Percentiles rank a stretch among this genome's conserved stretches.
Conservation (phyloP, 2,888 invertebrate species). For the Catonia carolina region DNA sequence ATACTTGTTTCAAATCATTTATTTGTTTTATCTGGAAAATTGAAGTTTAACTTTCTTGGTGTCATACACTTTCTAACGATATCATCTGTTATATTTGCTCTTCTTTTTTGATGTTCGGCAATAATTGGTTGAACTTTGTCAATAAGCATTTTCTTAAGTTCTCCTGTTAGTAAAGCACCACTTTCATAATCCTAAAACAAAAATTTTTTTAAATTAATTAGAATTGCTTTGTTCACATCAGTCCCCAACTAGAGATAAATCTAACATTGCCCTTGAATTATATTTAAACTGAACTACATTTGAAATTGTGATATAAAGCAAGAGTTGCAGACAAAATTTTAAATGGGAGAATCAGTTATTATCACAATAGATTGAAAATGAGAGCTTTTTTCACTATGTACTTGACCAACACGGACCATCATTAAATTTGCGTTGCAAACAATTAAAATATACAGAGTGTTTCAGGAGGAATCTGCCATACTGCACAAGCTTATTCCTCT, state of each 20-base stretch:
- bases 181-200: constrained; percentile 64
- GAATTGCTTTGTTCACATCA: not conserved
- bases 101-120: constrained; percentile 70
- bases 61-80: constrained; percentile 76
- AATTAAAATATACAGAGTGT: too few relatives aligned
- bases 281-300: too few relatives aligned
- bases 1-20: not conserved
- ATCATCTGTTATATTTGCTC: constrained; percentile 78
- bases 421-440: too few relatives aligned
- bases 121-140: constrained; percentile 72
- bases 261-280: too few relatives aligned
- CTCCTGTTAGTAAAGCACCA: constrained; percentile 88
- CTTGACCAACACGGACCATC: too few relatives aligned
- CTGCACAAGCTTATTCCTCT: too few relatives aligned
- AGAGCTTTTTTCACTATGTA: too few relatives aligned
- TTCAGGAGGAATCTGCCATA: too few relatives aligned
- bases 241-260: not conserved
- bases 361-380: too few relatives aligned
- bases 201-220: constrained; percentile 19
- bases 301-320: too few relatives aligned
- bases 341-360: too few relatives aligned
- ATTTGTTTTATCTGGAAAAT: constrained; percentile 20
- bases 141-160: constrained; percentile 87
- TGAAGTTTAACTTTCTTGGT: constrained; percentile 65
- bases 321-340: too few relatives aligned